Evolutionary conservation across 2,888 invertebrate species (phyloP).

Genomic region (Acanthoscelides obtectus): DNA sequence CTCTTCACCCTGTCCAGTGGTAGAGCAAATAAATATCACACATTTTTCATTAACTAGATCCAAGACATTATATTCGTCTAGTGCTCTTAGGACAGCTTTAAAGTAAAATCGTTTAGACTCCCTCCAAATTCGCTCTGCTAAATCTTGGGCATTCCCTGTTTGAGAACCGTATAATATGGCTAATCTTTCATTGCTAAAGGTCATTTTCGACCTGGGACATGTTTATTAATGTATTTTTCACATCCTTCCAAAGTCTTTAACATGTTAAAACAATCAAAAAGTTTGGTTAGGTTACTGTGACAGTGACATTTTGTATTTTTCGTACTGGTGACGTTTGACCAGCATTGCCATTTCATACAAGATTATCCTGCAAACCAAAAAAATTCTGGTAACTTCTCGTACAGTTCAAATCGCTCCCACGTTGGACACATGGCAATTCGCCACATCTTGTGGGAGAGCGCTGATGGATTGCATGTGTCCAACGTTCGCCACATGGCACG

Average conservation of each 20-base stretch:
- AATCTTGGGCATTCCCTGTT: conserved; percentile 94
- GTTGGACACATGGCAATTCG: no score
- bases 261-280: background rate
- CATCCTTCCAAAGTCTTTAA: background rate
- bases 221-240: background rate
- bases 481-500: no score
- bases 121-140: conserved; percentile 87
- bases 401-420: no score
- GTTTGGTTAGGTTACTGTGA: no score
- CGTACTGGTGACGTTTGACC: no score
- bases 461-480: no score
- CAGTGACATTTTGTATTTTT: no score
- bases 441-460: no score
- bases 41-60: conserved; percentile 65
- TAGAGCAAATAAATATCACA: conserved; percentile 86
- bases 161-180: conserved; percentile 89
- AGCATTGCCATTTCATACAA: no score
- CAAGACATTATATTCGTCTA: conserved; percentile 76
- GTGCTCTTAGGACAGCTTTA: conserved; percentile 62
- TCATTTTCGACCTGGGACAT: conserved; percentile 16
- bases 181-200: conserved; percentile 45
- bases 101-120: conserved; percentile 71
- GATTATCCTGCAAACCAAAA: no score
- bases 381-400: no score
- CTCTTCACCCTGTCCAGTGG: conserved; percentile 95